Evolutionary conservation across 2,888 invertebrate species (phyloP).

Genomic region (Clivina fossor): DNA sequence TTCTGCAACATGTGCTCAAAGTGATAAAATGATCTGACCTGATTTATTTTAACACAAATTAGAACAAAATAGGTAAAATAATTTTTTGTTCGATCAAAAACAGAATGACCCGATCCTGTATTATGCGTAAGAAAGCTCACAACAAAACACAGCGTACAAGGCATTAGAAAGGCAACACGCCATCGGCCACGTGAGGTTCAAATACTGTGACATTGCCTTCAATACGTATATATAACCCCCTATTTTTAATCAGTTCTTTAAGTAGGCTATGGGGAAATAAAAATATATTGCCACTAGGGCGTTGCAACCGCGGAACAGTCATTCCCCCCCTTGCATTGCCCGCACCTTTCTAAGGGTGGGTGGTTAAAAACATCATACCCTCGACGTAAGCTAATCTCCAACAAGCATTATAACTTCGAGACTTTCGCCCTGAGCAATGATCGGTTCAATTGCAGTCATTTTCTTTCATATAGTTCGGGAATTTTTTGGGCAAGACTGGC

Average conservation of each 20-base stretch:
- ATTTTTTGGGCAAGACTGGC: conserved; percentile 41
- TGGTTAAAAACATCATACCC: not conserved
- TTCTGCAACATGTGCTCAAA: too few species aligned
- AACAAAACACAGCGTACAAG: too few species aligned
- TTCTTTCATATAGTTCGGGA: conserved; percentile 47
- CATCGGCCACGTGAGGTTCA: conserved; percentile 16
- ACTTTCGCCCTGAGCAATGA: conserved; percentile 50
- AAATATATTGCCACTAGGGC: conserved; percentile 51
- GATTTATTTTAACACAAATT: not conserved
- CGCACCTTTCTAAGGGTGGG: not conserved
- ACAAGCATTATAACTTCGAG: conserved; percentile 15
- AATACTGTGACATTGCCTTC: conserved; percentile 33
- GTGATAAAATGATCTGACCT: not conserved
- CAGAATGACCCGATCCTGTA: too few species aligned
- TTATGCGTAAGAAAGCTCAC: too few species aligned
- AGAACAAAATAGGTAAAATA: too few species aligned
- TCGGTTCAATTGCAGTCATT: conserved; percentile 54
- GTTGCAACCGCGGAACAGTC: conserved; percentile 27
- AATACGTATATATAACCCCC: conserved; percentile 43
- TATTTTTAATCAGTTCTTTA: conserved; percentile 54
- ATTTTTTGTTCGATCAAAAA: too few species aligned
- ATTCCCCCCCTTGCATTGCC: not conserved
- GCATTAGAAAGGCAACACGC: too few species aligned
- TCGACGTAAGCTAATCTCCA: conserved; percentile 13
- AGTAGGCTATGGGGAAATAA: conserved; percentile 55